Evolutionary conservation across 2,797 vertebrate genomes (phyloP), one percentile per base, ranked within the genome.

Genomic region (Tympanoctomys barrerae): DNA sequence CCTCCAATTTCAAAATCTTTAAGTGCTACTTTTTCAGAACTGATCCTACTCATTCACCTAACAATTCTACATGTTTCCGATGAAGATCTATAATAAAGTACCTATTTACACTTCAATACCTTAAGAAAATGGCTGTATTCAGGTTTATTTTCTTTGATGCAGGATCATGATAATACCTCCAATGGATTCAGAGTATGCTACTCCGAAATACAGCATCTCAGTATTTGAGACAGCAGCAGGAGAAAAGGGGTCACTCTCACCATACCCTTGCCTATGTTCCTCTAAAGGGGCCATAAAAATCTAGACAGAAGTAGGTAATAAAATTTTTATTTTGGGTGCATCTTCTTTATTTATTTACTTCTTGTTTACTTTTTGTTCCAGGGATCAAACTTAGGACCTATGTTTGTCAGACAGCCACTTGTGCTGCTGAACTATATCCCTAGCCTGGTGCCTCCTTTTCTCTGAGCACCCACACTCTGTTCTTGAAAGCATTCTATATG

Each of bases 31-130:
- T 86, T 84, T 79, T 80, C 46, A 66, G 28, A 95, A 81, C 68
- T 82, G 66, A 39, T 75, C 33, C 80, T 78, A 54, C 66, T 89
- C 24, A 95, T 11, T 89, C 52, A 90, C 42, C 59, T 46, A 78
- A 28, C 31, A 87, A 78, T 52, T 83, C n/a, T 71, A 79, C 71
- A 49, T 33, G 57, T 91, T 77, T 71, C 64, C 9, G 1, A n/a
- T 71, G 68, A 78, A 83, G 39, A 22, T 14, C 75, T 75, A 52
- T 52, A 91, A 62, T 73, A 59, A 81, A 81, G 1, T 21, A 90
- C 33, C n/a, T 46, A 87, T 26, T 77, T 10, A 42, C 42, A 42
- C n/a, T 62, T 88, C 11, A 46, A 21, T 77, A 78, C 28, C 21
- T 71, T 33, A 70, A 49, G 22, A 26, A 87, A 77, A 78, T 5